Base-by-base conservation (phyloP, 2,797 vertebrate genomes). In the Huso huso region DNA sequence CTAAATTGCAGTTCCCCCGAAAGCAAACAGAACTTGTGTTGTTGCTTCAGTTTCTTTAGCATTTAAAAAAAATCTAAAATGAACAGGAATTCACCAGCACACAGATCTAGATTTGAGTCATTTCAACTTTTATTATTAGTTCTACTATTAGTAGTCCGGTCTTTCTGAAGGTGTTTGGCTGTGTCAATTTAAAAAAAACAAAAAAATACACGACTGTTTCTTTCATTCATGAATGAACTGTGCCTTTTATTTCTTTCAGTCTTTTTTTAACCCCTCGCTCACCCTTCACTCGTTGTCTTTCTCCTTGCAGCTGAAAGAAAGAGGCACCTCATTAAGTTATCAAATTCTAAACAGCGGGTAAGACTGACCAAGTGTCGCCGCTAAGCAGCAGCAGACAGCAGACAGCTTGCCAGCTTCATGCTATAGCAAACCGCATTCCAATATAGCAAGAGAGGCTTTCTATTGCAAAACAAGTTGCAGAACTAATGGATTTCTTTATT, bases 301-400 rank as follows among this genome's bases (percentile, higher is more conserved):
- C 75, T 79, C 63, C 76, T 73, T 86, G 81, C 83, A 89, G 86
- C 87, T 79, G 80, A 86, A 75, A 80, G 84, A 85, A 87, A 86
- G 87, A 87, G 84, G 83, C 82, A 78, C 86, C 85, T 87, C 79
- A 87, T 85, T 90, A 84, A 83, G 83, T 87, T 70, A 70, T 76
- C 70, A 77, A 83, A 78, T 83, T 77, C 80, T 86, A 83, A 84
- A 68, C 68, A 73, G 75, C 83, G 85, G 88, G 87, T 90, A 89
- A 91, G 89, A 74, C 83, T 37, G 23, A 15, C 37, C 13, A 6
- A 12, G 61, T 3, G 10, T 8, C 37, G n/a, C 81, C 84, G 86
- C 75, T 80, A 80, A 76, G 76, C 66, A 78, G 77, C 61, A 18
- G 3, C 4, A 73, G 72, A 78, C 18, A 18, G 18, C 18, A 18